phyloP scores from a whole-genome alignment of 2,888 invertebrate genomes.

The Smittia aterrima region DNA sequence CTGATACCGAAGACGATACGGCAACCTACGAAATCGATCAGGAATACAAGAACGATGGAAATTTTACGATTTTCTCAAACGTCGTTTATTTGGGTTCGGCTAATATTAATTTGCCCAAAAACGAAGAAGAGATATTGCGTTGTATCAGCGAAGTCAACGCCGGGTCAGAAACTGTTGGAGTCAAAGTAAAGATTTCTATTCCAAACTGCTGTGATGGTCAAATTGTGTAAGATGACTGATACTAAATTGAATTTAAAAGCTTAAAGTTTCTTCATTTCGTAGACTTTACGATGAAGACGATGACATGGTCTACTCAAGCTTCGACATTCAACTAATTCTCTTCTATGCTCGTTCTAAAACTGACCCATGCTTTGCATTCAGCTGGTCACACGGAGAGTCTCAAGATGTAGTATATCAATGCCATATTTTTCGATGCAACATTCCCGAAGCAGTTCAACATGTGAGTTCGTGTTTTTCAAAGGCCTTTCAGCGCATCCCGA shows the following conservation, averaged over 20 bases:
- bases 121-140: conserved; percentile 77
- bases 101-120: conserved; percentile 87
- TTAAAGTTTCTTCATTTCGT: conserved; percentile 42
- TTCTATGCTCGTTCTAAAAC: conserved; percentile 90
- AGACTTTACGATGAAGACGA: conserved; percentile 83
- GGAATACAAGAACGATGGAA: conserved; percentile 58
- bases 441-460: conserved; percentile 26
- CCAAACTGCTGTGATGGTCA: conserved; percentile 90
- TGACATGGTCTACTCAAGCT: conserved; percentile 61
- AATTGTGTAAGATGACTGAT: conserved; percentile 71
- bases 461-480: conserved; percentile 75
- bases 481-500: conserved; percentile 86
- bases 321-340: conserved; percentile 87
- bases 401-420: conserved; percentile 91
- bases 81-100: conserved; percentile 92
- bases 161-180: conserved; percentile 65
- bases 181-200: conserved; percentile 88
- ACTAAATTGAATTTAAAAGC: neutral
- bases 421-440: conserved; percentile 86
- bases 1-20: conserved; percentile 65
- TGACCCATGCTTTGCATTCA: conserved; percentile 96
- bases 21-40: conserved; percentile 79
- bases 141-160: conserved; percentile 87
- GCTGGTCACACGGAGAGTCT: conserved; percentile 91
- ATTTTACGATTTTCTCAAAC: conserved; percentile 80